phyloP scores from a whole-genome alignment of 2,888 invertebrate genomes.

The Tipula confusa region DNA sequence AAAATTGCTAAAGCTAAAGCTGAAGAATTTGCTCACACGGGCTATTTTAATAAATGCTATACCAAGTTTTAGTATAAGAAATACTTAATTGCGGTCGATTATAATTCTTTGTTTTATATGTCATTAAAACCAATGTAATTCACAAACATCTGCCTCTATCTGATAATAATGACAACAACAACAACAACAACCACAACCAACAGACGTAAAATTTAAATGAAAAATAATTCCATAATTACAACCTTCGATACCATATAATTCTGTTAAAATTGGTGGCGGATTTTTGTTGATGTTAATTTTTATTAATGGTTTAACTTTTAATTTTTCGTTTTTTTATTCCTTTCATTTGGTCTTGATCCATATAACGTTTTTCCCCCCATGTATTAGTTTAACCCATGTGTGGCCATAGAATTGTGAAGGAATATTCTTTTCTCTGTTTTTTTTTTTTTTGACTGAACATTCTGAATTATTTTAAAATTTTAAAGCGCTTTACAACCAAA shows the following conservation, averaged over 20 bases:
- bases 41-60: no score
- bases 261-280: not conserved
- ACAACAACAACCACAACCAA: not conserved
- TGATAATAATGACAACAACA: not conserved
- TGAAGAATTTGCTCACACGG: no score
- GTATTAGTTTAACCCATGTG: not conserved
- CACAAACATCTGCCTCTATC: not conserved
- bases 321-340: not conserved
- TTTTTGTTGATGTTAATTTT: not conserved
- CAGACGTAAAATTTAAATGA: not conserved
- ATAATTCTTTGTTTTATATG: no score
- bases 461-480: no score
- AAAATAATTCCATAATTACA: not conserved
- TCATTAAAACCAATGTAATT: not conserved
- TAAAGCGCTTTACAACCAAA: not conserved
- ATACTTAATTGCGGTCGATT: no score
- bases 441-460: not conserved
- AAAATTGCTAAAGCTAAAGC: no score
- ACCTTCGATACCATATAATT: constrained; percentile 3
- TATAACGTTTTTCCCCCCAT: not conserved
- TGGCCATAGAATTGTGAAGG: not conserved
- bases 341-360: not conserved
- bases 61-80: no score
- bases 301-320: not conserved
- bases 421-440: no score